These are phyloP conservation scores for Zaprionus capensis DNA, from an alignment of 1,140 invertebrate genomes.

Conservation along the genomic window DNA sequence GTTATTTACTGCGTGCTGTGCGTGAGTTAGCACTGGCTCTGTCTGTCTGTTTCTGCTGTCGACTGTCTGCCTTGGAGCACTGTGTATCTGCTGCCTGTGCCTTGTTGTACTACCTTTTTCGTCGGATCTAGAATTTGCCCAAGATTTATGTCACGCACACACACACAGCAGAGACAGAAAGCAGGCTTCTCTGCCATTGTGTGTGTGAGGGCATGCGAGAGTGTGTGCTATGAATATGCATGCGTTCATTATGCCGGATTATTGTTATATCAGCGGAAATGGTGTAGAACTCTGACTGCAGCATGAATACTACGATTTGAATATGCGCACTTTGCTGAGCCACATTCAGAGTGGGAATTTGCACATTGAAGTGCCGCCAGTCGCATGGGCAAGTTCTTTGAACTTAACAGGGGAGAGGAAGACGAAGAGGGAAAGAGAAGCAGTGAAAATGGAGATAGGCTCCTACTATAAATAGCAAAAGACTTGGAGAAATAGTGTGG, in stretches of 20 bases:
- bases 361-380: conserved; percentile 9
- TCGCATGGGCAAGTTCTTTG: neutral
- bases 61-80: conserved; percentile 23
- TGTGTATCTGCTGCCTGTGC: conserved; percentile 6
- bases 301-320: conserved; percentile 64
- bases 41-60: conserved; percentile 41
- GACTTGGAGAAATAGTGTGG: neutral
- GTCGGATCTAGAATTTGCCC: conserved; percentile 69
- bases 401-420: neutral
- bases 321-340: conserved; percentile 53
- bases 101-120: conserved; percentile 34
- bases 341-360: conserved; percentile 10
- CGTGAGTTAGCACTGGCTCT: conserved; percentile 66
- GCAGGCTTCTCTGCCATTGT: conserved; percentile 20
- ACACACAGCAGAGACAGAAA: conserved; percentile 41
- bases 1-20: conserved; percentile 62
- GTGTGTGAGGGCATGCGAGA: conserved; percentile 1
- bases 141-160: conserved; percentile 77
- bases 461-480: neutral
- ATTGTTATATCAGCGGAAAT: conserved; percentile 76
- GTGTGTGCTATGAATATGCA: conserved; percentile 76
- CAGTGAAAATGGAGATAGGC: neutral
- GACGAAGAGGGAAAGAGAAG: neutral
- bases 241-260: conserved; percentile 70
- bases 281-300: conserved; percentile 69